These are phyloP conservation scores for Nineta flava DNA, from an alignment of 2,888 invertebrate species.

Conservation along the genomic window DNA sequence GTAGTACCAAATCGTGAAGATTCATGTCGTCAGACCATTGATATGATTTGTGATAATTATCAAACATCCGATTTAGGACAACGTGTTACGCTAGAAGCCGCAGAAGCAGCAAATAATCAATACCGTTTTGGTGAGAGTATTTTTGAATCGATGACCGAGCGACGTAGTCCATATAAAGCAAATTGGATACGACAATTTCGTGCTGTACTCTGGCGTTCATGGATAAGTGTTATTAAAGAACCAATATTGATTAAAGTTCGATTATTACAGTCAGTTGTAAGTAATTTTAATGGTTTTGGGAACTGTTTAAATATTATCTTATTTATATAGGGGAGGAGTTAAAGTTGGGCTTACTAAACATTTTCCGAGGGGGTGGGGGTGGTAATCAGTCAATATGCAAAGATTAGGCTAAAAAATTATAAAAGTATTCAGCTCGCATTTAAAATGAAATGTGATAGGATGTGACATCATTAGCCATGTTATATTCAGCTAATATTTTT, in stretches of 20 bases:
- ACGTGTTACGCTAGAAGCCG: slow-evolving; percentile 41
- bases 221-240: slow-evolving; percentile 77
- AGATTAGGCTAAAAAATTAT: too few species aligned
- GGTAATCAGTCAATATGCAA: too few species aligned
- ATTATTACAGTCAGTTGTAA: slow-evolving; percentile 74
- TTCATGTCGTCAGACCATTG: slow-evolving; percentile 60
- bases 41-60: slow-evolving; percentile 64
- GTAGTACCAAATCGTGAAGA: slow-evolving; percentile 72
- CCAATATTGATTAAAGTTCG: slow-evolving; percentile 81
- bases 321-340: too few species aligned
- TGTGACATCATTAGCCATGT: too few species aligned
- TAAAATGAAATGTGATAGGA: too few species aligned
- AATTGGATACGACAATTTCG: slow-evolving; percentile 78
- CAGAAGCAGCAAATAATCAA: slow-evolving; percentile 24
- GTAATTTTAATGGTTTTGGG: slow-evolving; percentile 25
- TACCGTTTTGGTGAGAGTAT: not conserved
- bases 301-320: not conserved
- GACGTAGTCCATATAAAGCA: slow-evolving; percentile 52
- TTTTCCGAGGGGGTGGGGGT: too few species aligned
- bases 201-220: slow-evolving; percentile 81
- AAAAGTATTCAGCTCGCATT: too few species aligned
- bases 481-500: too few species aligned
- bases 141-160: slow-evolving; percentile 7
- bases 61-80: slow-evolving; percentile 45
- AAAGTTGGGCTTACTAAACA: too few species aligned